These are phyloP conservation scores for Holacanthus passer DNA, from an alignment of 2,113 vertebrate species.

Conservation along the genomic window DNA sequence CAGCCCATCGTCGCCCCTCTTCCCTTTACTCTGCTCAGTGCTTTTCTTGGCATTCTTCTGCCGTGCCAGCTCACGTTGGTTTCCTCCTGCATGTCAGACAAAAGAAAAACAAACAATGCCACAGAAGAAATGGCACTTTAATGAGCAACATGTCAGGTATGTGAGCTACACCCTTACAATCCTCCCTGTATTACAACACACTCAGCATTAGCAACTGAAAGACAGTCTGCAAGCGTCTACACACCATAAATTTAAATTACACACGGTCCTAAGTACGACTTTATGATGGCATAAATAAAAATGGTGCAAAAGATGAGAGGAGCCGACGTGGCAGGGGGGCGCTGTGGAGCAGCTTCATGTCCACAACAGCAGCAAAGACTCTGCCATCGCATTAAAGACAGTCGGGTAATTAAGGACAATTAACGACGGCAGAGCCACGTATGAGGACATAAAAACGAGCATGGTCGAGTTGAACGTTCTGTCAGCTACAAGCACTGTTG, in stretches of 20 bases:
- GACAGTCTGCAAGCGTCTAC: neutral
- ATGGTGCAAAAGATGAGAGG: slow-evolving; percentile 11
- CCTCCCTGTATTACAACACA: no score
- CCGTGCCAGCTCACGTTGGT: slow-evolving; percentile 93
- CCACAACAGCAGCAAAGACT: slow-evolving; percentile 9
- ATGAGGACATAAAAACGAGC: neutral
- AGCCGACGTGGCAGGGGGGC: slow-evolving; percentile 77
- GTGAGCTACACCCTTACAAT: neutral
- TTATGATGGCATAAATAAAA: neutral
- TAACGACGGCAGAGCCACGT: neutral
- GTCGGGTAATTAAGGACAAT: neutral
- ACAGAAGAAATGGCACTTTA: neutral
- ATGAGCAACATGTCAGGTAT: neutral
- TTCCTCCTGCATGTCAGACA: slow-evolving; percentile 84
- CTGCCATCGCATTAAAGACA: fast-evolving
- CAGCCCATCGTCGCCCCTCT: slow-evolving; percentile 89
- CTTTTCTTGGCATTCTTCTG: slow-evolving; percentile 91
- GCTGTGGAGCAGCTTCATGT: slow-evolving; percentile 43
- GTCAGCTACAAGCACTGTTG: neutral
- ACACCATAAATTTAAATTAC: no score
- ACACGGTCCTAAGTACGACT: fast-evolving
- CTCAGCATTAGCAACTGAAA: fast-evolving
- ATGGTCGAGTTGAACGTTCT: fast-evolving
- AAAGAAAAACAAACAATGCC: neutral
- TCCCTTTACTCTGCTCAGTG: slow-evolving; percentile 85